Evolutionary conservation across 1,140 invertebrate genomes (phyloP).

Genomic region (Zaprionus tsacasi): DNA sequence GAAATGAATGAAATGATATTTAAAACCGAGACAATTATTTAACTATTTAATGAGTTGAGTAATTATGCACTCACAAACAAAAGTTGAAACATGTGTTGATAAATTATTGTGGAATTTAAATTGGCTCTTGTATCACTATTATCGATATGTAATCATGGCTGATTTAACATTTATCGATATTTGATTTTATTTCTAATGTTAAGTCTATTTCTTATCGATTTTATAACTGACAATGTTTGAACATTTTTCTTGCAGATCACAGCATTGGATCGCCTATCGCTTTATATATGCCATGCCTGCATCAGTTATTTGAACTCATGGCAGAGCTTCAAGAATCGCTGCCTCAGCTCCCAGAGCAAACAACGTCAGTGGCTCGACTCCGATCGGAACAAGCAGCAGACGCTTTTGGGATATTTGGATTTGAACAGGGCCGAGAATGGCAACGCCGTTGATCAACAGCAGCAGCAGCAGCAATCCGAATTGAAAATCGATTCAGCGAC

Average conservation of each 20-base stretch:
- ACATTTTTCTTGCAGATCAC: constrained; percentile 62
- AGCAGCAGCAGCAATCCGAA: constrained; percentile 51
- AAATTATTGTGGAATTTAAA: not conserved
- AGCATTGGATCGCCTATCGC: constrained; percentile 72
- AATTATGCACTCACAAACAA: not conserved
- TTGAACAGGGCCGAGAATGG: constrained; percentile 67
- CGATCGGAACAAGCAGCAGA: constrained; percentile 63
- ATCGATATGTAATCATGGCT: not conserved
- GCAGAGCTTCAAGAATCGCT: constrained; percentile 84
- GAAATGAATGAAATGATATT: not conserved
- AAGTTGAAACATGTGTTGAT: not conserved
- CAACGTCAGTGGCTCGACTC: constrained; percentile 79
- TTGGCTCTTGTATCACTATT: not conserved
- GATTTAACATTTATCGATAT: not conserved
- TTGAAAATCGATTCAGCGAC: constrained; percentile 45
- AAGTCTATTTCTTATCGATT: constrained; percentile 1
- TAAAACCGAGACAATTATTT: not conserved
- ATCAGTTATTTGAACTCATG: constrained; percentile 84
- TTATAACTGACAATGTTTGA: not conserved
- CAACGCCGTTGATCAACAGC: constrained; percentile 36
- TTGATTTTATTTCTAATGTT: not conserved
- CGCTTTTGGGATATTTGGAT: constrained; percentile 71
- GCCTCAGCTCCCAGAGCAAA: constrained; percentile 75
- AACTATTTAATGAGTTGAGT: not conserved
- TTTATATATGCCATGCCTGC: constrained; percentile 82